Conservation (phyloP, 2,113 vertebrate species). For the Drymodes brunneopygia region DNA sequence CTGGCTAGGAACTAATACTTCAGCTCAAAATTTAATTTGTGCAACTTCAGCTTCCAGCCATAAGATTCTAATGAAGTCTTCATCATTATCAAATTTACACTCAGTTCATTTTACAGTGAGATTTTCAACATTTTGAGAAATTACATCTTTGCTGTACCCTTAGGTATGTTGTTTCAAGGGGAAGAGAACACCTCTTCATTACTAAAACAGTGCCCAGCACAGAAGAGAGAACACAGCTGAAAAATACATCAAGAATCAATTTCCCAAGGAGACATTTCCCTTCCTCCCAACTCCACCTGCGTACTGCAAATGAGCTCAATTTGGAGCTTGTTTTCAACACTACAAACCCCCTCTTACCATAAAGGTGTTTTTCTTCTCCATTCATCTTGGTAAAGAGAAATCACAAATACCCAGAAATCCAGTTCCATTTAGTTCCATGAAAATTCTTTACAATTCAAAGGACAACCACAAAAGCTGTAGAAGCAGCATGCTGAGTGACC, state of each 20-base stretch:
- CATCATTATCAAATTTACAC: not conserved
- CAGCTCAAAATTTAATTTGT: not conserved
- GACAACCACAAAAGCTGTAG: not conserved
- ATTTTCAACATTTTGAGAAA: not conserved
- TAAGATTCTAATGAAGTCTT: not conserved
- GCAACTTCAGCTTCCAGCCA: not conserved
- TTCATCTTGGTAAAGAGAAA: not conserved
- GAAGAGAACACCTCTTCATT: not conserved
- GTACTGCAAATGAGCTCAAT: not conserved
- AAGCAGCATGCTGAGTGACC: not conserved
- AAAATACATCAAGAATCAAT: not conserved
- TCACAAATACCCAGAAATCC: not conserved
- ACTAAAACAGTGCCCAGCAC: not conserved
- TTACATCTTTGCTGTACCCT: not conserved
- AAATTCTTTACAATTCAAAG: not conserved
- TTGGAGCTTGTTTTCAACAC: not conserved
- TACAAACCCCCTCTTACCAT: not conserved
- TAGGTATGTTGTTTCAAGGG: not conserved
- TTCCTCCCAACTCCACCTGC: not conserved
- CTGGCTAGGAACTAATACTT: not conserved
- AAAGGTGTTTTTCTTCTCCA: not conserved
- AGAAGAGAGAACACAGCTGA: not conserved
- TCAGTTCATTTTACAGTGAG: not conserved
- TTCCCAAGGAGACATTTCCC: not conserved
- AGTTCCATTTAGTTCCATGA: not conserved